These are phyloP conservation scores for Drosophila monieri DNA, from an alignment of 2,888 invertebrate genomes.

Conservation along the genomic window DNA sequence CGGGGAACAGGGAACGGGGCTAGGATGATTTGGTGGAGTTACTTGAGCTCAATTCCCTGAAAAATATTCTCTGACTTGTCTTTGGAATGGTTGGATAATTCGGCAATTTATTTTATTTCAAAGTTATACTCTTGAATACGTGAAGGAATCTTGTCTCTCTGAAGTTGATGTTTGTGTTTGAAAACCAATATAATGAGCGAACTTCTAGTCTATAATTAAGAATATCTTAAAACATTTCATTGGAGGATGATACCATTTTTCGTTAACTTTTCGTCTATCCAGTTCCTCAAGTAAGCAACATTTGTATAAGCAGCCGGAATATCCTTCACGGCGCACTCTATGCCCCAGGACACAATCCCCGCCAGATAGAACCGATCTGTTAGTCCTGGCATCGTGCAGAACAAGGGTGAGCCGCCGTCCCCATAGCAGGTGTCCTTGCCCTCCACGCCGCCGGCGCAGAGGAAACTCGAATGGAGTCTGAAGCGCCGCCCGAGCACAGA, in stretches of 20 bases:
- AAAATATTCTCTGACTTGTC: neutral
- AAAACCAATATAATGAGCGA: neutral
- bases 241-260: constrained; percentile 34
- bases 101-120: neutral
- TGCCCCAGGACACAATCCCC: constrained; percentile 88
- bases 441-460: constrained; percentile 90
- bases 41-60: neutral
- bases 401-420: constrained; percentile 91
- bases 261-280: constrained; percentile 86
- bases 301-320: constrained; percentile 90
- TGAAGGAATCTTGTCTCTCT: neutral
- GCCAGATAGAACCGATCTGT: constrained; percentile 61
- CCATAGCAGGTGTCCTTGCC: constrained; percentile 85
- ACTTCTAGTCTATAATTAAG: neutral
- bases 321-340: constrained; percentile 88
- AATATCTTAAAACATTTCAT: neutral
- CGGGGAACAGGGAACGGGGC: neutral
- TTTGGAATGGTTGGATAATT: neutral
- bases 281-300: constrained; percentile 86
- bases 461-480: constrained; percentile 87
- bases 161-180: neutral
- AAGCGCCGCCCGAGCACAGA: constrained; percentile 88
- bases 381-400: constrained; percentile 85
- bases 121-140: neutral
- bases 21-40: neutral